Evolutionary conservation across 2,797 vertebrate species (phyloP).

Genomic region (Helostoma temminkii): DNA sequence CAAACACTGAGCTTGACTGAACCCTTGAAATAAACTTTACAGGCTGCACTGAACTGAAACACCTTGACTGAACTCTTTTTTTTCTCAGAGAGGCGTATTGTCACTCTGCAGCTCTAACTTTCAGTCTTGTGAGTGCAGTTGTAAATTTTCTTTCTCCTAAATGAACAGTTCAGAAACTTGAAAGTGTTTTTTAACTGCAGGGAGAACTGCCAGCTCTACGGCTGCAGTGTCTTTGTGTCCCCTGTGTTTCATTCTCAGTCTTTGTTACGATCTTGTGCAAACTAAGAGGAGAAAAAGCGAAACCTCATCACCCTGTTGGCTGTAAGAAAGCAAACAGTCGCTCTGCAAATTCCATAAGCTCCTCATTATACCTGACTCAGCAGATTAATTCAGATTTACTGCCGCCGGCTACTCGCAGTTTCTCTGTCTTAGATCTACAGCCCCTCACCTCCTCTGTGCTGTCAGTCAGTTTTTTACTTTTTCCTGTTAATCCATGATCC

Average conservation of each 20-base stretch:
- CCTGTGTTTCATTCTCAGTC: not conserved
- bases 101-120: no score
- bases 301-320: not conserved
- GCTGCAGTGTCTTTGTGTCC: not conserved
- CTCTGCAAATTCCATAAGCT: constrained; percentile 3
- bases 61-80: no score
- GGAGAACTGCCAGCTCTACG: not conserved
- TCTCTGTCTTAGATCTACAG: constrained; percentile 2
- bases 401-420: not conserved
- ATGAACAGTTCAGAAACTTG: no score
- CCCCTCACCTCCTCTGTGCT: not conserved
- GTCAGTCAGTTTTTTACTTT: not conserved
- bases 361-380: constrained; percentile 25
- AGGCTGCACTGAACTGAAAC: no score
- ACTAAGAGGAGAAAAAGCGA: not conserved
- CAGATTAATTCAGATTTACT: constrained; percentile 1
- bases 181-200: no score
- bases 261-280: not conserved
- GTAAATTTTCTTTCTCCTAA: no score
- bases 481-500: not conserved
- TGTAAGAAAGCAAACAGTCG: not conserved
- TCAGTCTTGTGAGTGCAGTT: no score
- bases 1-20: no score
- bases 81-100: no score
- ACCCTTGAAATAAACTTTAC: no score